These are phyloP conservation scores for Sphinx pinastri DNA, from an alignment of 2,888 invertebrate species.

Conservation along the genomic window DNA sequence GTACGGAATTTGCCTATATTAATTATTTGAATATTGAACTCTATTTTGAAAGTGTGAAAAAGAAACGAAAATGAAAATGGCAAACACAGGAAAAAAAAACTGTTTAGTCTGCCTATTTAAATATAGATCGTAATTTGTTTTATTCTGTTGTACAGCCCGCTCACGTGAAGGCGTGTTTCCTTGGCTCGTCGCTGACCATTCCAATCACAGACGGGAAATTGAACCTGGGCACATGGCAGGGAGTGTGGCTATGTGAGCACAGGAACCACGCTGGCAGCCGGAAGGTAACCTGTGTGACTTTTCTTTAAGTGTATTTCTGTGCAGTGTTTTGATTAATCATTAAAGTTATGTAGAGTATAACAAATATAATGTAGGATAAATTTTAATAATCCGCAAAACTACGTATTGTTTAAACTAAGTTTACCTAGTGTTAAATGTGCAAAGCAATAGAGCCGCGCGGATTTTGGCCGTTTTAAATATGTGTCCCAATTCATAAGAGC, in stretches of 20 bases:
- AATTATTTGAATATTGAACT: no score
- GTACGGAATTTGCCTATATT: no score
- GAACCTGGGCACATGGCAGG: slow-evolving; percentile 98
- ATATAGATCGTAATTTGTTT: slow-evolving; percentile 18
- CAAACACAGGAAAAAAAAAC: no score
- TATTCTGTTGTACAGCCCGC: slow-evolving; percentile 89
- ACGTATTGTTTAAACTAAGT: neutral
- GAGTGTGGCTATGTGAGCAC: slow-evolving; percentile 99
- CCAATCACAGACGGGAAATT: slow-evolving; percentile 98
- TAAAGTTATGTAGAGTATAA: no score
- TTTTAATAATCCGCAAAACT: no score
- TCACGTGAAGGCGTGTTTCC: slow-evolving; percentile 98
- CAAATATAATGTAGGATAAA: no score
- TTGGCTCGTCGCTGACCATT: slow-evolving; percentile 97
- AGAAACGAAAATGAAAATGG: no score
- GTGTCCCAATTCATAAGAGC: neutral
- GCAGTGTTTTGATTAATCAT: no score
- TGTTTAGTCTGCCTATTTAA: neutral
- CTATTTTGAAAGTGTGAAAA: no score
- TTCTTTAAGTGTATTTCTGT: no score
- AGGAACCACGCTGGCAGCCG: slow-evolving; percentile 97
- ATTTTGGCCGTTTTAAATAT: neutral
- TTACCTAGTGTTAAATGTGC: neutral
- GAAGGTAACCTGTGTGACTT: slow-evolving; percentile 78
- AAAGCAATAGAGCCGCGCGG: neutral